Base-by-base conservation (phyloP, 2,113 vertebrate genomes). In the Tyrannus savana region DNA sequence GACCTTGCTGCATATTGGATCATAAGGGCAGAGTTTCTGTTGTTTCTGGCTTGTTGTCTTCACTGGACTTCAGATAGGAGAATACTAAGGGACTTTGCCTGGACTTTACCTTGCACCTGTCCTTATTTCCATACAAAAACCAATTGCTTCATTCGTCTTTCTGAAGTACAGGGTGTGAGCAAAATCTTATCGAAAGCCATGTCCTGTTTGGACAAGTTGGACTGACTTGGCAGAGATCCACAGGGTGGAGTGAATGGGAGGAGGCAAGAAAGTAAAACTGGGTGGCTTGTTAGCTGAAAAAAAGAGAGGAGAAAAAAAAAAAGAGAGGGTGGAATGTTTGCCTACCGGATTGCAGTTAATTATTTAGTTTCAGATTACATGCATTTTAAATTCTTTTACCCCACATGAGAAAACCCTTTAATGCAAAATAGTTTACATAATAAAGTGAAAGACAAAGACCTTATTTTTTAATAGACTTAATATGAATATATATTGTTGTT, bases 181-280 rank as follows among this genome's bases (percentile, higher is more conserved):
- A 93, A 90, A 98, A 89, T 97, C 97, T 98, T 98, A 98, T 98
- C 98, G 95, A 97, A 97, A 98, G 94, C 97, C 46, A 5, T 98
- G 98, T 98, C 98, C 98, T 98, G 98, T 98, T 98, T 98, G 97
- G 98, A 97, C 98, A 98, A 98, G 98, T 98, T 93, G 94, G 93
- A 95, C 97, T 97, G 97, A 97, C 96, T 97, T 98, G 98, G 98
- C 98, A 86, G 73, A 89, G 68, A 53, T 95, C 98, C 97, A 97
- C 55, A 97, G 98, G 98, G 98, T 98, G 98, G 98, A 97, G 98
- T 96, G 92, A 92, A 93, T 95, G 98, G 95, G 97, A 98, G 98
- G 96, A 97, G 97, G 97, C 97, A 96, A 97, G 95, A 98, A 98
- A 98, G 97, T 96, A 97, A 98, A 98, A 98, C 96, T 92, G 96